phyloP scores from a whole-genome alignment of 2,888 invertebrate genomes.

The Idaea straminata region DNA sequence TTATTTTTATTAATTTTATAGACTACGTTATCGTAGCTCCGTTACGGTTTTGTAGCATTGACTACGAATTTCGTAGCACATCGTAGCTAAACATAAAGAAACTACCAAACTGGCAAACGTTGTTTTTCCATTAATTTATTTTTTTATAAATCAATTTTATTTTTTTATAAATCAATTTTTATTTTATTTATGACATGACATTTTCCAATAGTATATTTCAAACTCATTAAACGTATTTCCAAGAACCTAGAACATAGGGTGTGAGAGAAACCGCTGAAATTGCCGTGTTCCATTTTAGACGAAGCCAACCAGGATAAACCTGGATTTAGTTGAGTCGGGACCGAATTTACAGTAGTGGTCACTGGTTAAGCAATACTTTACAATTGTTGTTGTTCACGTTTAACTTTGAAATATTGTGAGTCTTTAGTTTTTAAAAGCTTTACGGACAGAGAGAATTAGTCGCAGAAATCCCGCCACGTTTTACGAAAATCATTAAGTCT shows the following conservation, averaged over 20 bases:
- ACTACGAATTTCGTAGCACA: too few species aligned
- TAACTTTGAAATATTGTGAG: constrained; percentile 3
- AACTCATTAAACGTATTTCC: background rate
- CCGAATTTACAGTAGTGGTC: constrained; percentile 39
- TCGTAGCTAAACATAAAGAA: background rate
- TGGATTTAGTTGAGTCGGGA: constrained; percentile 23
- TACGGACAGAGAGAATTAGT: background rate
- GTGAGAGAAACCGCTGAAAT: constrained; percentile 23
- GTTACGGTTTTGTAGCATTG: too few species aligned
- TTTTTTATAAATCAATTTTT: background rate
- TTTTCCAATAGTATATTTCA: background rate
- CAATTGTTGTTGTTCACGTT: constrained; percentile 28
- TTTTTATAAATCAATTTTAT: too few species aligned
- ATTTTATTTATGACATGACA: background rate
- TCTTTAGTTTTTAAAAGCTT: background rate
- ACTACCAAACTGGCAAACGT: too few species aligned
- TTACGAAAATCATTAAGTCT: too few species aligned
- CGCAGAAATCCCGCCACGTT: background rate
- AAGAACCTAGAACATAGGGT: background rate
- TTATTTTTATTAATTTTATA: too few species aligned
- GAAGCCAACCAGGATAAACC: constrained; percentile 23
- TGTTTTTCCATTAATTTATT: too few species aligned
- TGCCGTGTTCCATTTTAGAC: constrained; percentile 33
- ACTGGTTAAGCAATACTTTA: constrained; percentile 36
- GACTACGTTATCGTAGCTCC: too few species aligned